Percentiles rank a stretch among this genome's conserved stretches.
These are phyloP conservation scores for Protomyctophum bolini DNA, from an alignment of 2,113 vertebrate genomes.

Conservation along the genomic window DNA sequence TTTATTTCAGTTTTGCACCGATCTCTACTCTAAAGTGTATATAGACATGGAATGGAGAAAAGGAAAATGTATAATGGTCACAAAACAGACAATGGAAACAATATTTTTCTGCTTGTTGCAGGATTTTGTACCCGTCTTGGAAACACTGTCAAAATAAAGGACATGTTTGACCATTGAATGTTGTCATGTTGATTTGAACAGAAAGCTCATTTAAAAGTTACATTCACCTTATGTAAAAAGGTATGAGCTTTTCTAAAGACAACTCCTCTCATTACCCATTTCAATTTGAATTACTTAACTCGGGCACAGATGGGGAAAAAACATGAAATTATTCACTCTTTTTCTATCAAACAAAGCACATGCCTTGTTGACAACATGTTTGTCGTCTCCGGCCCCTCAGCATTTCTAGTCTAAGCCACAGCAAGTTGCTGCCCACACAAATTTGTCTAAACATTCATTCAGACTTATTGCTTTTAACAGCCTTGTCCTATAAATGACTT, in stretches of 20 bases:
- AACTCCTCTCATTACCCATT: background rate
- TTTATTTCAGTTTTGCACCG: constrained; percentile 50
- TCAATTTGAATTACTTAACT: background rate
- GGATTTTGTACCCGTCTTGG: background rate
- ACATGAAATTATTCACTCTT: background rate
- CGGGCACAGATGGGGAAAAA: background rate
- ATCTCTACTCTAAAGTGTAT: background rate
- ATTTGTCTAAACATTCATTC: background rate
- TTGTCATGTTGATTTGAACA: constrained; percentile 25
- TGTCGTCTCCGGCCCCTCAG: background rate
- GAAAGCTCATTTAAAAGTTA: background rate
- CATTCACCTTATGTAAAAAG: background rate
- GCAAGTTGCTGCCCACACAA: background rate
- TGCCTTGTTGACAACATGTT: background rate
- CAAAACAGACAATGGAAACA: constrained; percentile 6
- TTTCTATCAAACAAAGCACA: background rate
- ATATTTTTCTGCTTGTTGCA: background rate
- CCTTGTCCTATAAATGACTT: background rate
- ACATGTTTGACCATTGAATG: constrained; percentile 30
- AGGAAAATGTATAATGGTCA: constrained; percentile 1
- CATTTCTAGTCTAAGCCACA: constrained; percentile 1
- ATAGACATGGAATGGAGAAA: constrained; percentile 12
- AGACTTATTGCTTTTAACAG: background rate
- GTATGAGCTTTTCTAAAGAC: background rate
- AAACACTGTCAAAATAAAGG: constrained; percentile 6